Conservation (phyloP, 30 jellyfish, hydroid and myxozoan genomes). For the Pseudorhiza aurosa region DNA sequence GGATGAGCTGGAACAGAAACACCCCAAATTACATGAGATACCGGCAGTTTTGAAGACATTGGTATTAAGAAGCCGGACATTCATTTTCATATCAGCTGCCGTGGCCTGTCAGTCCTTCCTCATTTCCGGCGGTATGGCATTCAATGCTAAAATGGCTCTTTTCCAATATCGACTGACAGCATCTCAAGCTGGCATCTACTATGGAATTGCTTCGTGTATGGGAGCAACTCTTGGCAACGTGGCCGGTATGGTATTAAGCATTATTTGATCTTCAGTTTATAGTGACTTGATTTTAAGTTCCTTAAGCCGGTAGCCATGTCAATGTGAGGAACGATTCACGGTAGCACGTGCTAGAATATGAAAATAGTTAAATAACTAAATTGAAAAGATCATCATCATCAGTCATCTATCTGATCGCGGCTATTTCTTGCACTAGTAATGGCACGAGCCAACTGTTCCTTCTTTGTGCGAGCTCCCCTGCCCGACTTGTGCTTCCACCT, state of each 20-base stretch:
- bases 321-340: no score
- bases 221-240: constrained; percentile 53
- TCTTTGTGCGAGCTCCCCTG: no score
- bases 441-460: no score
- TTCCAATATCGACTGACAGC: constrained; percentile 77
- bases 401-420: no score
- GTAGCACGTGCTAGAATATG: no score
- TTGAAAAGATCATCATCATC: no score
- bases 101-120: constrained; percentile 29
- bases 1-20: background rate
- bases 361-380: no score
- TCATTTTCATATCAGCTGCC: constrained; percentile 54
- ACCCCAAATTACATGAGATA: constrained; percentile 8
- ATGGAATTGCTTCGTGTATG: constrained; percentile 30
- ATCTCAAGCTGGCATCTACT: constrained; percentile 23
- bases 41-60: constrained; percentile 12
- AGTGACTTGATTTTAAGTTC: background rate
- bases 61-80: constrained; percentile 54
- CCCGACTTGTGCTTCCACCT: no score
- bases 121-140: constrained; percentile 54
- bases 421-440: no score
- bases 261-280: background rate
- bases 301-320: no score
- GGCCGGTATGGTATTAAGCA: constrained; percentile 31
- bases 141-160: constrained; percentile 58